A percentile compares a stretch with the other conserved stretches of the same genome.
Evolutionary conservation across 2,113 vertebrate species (phyloP).

Genomic region (Aegypius monachus): DNA sequence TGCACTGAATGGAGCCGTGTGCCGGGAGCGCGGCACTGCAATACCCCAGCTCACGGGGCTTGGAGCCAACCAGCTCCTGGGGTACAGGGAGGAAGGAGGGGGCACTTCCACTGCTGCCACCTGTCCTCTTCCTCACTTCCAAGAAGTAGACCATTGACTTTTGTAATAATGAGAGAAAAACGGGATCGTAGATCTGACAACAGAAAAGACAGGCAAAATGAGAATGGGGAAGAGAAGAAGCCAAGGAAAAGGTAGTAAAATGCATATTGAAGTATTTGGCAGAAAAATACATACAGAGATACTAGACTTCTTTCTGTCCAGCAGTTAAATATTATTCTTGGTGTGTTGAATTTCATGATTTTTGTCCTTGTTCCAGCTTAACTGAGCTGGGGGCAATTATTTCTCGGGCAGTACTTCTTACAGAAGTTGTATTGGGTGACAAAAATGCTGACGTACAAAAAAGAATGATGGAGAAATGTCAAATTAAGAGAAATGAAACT

Average conservation of each 20-base stretch:
- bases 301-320: neutral
- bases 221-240: neutral
- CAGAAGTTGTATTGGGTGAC: neutral
- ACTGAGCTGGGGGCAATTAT: neutral
- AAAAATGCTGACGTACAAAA: neutral
- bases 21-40: rapidly evolving
- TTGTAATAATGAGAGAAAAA: neutral
- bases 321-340: neutral
- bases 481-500: neutral
- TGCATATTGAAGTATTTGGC: neutral
- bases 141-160: neutral
- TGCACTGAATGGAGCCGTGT: neutral
- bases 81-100: neutral
- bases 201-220: neutral
- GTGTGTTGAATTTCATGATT: neutral
- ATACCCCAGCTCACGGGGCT: neutral
- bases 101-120: neutral
- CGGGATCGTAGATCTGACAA: neutral
- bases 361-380: slow-evolving; percentile 11
- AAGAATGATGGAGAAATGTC: neutral
- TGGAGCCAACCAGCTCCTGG: neutral
- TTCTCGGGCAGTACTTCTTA: neutral
- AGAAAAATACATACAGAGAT: neutral
- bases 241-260: neutral
- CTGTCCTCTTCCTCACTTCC: neutral